Evolutionary conservation across 2,888 invertebrate genomes (phyloP), one percentile per base, ranked within the genome.

Genomic region (Prenolepis imparis): DNA sequence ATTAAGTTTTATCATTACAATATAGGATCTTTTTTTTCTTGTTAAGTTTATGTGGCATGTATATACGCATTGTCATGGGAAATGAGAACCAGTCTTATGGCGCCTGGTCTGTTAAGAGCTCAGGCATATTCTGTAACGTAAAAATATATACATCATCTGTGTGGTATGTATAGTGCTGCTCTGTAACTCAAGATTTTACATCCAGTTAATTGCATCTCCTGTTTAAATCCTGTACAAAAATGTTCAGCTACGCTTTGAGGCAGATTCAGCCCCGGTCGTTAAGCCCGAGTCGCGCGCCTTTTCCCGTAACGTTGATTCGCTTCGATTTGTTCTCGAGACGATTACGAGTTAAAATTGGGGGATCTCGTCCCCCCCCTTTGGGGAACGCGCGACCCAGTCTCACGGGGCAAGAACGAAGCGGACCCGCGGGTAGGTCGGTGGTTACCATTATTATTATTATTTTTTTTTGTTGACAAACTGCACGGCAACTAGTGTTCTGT

Each of bases 101-200:
- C 92, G 92, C 94, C 93, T 91, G 92, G 41, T 89, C 93, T 92
- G 92, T 90, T 87, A 85, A 89, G 89, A 67, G 93, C 92, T 91
- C 93, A 92, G 94, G 94, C 94, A 94, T 94, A 94, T 94, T 94
- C 94, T 94, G 94, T 94, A 94, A 94, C 94, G 94, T 94, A 94
- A 94, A 94, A 94, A 94, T 94, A 94, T 94, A 94, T 94, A 94
- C 94, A 94, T 94, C 93, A 93, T 94, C 94, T 94, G 94, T 94
- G 94, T 94, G 92, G 93, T 94, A 94, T 95, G 94, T 94, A 94
- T 94, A 94, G 94, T 94, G 94, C 94, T 95, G 94, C 94, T 94
- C 95, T 95, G 95, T 95, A 95, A 95, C 94, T 94, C 92, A 95
- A 95, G 93, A 94, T 94, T 94, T 94, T 94, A 94, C 93, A 94